A percentile compares a stretch with the other conserved stretches of the same genome.
These are phyloP conservation scores for Geodia barretti DNA, from an alignment of 37 sponge, comb jelly and placozoan genomes.

Conservation along the genomic window DNA sequence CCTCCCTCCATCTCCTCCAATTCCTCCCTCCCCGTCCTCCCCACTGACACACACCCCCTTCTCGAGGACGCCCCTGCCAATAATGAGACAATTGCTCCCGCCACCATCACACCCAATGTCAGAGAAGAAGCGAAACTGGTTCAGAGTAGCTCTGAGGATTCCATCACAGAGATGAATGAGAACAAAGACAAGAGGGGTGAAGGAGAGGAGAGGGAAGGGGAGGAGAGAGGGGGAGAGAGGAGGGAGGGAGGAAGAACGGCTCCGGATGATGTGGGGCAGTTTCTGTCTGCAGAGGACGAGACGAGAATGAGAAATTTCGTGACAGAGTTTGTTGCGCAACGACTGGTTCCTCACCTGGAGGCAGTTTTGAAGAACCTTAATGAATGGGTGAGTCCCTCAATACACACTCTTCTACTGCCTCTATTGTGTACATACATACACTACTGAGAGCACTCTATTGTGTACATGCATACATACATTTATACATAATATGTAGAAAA, in stretches of 20 bases:
- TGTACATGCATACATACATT: background rate
- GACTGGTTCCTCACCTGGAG: constrained; percentile 53
- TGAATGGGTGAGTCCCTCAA: constrained; percentile 63
- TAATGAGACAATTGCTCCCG: background rate
- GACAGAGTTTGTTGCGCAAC: constrained; percentile 39
- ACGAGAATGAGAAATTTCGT: constrained; percentile 56
- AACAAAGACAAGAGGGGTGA: too few relatives aligned
- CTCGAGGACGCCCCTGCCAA: background rate
- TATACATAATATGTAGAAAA: background rate
- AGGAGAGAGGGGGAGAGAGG: background rate
- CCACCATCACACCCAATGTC: constrained; percentile 3
- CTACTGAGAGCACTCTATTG: background rate
- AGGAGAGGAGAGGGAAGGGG: background rate
- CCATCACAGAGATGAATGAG: background rate
- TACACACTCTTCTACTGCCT: too few relatives aligned
- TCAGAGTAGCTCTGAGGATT: background rate
- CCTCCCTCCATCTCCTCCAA: background rate
- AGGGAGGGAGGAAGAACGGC: background rate
- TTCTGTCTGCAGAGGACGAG: constrained; percentile 63
- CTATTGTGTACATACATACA: background rate
- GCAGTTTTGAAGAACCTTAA: constrained; percentile 57
- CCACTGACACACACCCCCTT: background rate
- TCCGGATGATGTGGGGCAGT: constrained; percentile 49
- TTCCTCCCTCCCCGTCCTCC: background rate
- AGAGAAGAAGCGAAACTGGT: constrained; percentile 50